Evolutionary conservation across 2,888 invertebrate genomes (phyloP).

Genomic region (Oeneis ivallda): DNA sequence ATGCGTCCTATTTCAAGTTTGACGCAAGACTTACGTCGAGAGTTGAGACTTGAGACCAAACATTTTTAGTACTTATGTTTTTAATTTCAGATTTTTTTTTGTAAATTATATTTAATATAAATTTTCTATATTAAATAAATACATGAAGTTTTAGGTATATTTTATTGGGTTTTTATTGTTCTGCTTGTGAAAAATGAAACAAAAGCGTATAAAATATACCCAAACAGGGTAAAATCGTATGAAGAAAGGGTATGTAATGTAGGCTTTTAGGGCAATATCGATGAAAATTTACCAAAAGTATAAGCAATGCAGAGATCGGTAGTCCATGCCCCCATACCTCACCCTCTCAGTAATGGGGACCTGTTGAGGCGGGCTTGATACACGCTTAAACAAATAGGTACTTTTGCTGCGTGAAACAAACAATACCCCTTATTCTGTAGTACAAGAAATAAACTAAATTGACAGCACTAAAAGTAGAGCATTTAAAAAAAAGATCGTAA

Average conservation of each 20-base stretch:
- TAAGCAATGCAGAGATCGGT: slow-evolving; percentile 34
- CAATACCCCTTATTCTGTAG: background rate
- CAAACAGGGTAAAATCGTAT: too few species aligned
- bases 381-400: slow-evolving; percentile 15
- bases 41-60: too few species aligned
- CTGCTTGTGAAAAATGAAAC: too few species aligned
- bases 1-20: background rate
- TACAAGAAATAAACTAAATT: slow-evolving; percentile 6
- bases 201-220: too few species aligned
- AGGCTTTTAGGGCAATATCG: slow-evolving; percentile 17
- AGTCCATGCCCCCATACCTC: slow-evolving; percentile 18
- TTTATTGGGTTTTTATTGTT: too few species aligned
- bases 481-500: background rate
- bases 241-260: background rate
- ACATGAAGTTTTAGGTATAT: too few species aligned
- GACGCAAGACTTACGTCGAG: background rate
- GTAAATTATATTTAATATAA: background rate
- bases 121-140: too few species aligned
- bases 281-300: slow-evolving; percentile 17
- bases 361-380: slow-evolving; percentile 35
- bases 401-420: slow-evolving; percentile 9
- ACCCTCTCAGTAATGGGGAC: slow-evolving; percentile 26
- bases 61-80: background rate
- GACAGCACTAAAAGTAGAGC: background rate
- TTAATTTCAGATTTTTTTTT: background rate